Conservation (phyloP, 2,113 vertebrate species). For the Rhinoderma darwinii region DNA sequence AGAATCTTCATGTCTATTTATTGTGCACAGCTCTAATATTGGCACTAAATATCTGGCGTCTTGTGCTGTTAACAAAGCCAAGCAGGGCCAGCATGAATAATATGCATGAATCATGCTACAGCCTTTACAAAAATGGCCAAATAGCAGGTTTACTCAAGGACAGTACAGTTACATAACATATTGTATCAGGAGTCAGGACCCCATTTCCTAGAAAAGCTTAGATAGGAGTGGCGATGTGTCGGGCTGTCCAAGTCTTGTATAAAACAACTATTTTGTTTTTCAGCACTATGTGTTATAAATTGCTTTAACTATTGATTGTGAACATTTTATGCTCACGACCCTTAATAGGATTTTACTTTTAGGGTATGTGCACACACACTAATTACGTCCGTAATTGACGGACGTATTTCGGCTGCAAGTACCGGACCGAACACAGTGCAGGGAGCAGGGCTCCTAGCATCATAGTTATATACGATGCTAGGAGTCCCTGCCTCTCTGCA, state of each 20-base stretch:
- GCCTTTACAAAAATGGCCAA: conserved; percentile 41
- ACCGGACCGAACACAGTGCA: too few relatives aligned
- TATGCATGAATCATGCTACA: conserved; percentile 38
- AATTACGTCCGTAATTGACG: too few relatives aligned
- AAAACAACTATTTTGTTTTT: background rate
- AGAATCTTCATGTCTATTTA: background rate
- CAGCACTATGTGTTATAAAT: background rate
- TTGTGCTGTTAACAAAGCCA: conserved; percentile 16
- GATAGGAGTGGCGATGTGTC: background rate
- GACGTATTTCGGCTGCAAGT: too few relatives aligned
- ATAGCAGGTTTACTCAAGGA: conserved; percentile 30
- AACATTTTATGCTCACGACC: background rate
- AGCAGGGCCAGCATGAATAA: conserved; percentile 35
- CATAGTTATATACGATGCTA: too few relatives aligned
- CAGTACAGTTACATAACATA: conserved; percentile 32
- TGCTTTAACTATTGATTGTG: background rate
- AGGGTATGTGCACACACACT: too few relatives aligned
- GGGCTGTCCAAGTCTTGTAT: background rate
- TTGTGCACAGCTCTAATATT: conserved; percentile 1
- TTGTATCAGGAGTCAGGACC: conserved; percentile 33
- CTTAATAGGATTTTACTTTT: background rate
- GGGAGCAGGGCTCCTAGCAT: too few relatives aligned
- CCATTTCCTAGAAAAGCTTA: conserved; percentile 25
- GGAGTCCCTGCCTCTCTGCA: too few relatives aligned
- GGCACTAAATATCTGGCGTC: conserved; percentile 10